Evolutionary conservation across 2,888 invertebrate species (phyloP), one percentile per base, ranked within the genome.

Genomic region (Protodeltote pygarga): DNA sequence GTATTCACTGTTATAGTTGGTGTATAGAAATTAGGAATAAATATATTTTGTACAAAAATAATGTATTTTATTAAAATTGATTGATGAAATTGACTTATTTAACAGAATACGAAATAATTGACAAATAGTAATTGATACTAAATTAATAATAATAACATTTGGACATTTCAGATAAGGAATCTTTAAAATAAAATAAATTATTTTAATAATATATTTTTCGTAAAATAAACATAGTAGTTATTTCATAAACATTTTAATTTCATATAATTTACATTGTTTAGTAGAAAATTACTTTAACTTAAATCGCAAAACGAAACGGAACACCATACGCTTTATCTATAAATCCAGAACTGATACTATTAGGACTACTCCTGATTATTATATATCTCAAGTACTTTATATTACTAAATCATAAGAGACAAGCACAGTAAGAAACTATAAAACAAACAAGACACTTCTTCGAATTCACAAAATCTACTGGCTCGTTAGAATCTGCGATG

Each of bases 261-360:
- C 61, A 70, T 69, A 72, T 71, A 71, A 65, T 71, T 68, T 73
- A 73, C 71, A 73, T 53, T 29, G 38, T 60, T 63, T 57, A 33
- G 54, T 70, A 67, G 58, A 70, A 70, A 70, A 70, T 55, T 66
- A 49, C 48, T 42, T 28, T 67, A 65, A 60, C 55, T 60, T 63
- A 53, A 58, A 54, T 59, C 53, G 39, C 39, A 55, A 50, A 52
- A 51, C 41, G 41, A 59, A 39, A 35, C 49, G 44, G 57, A 58
- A 41, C 33, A 25, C 61, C 67, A 61, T 68, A 73, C 54, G 63
- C 42, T 23, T 57, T 65, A 55, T n/a, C n/a, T 53, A 67, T 63
- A 69, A 59, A 68, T 74, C 65, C 70, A 78, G 80, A 79, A 79
- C 75, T 74, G 74, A 71, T 49, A 54, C 60, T 61, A 53, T 35